Evolutionary conservation across 1,140 invertebrate genomes (phyloP), one percentile per base, ranked within the genome.

Genomic region (Mesaphorura yosii): DNA sequence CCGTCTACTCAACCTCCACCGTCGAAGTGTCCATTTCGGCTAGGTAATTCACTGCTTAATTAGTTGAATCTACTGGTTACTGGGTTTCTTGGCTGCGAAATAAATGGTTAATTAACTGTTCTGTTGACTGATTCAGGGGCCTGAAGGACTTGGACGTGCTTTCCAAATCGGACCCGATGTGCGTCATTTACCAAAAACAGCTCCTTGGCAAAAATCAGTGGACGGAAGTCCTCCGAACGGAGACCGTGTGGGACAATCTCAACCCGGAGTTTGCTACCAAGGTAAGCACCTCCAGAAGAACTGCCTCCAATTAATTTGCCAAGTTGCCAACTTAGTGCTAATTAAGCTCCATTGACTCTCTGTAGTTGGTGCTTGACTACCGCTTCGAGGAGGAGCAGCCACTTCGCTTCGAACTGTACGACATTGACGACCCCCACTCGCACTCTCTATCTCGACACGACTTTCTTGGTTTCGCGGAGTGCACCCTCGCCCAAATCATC

Each of bases 131-230:
- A n/a, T n/a, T n/a, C 64, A 76, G 75, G 53, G 68, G 73, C 58
- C 66, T 81, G 23, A 58, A 70, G 25, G 76, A 79, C 59, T 72
- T 70, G 56, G 78, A 81, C 67, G 64, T 75, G 7, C 67, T 77
- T 29, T 79, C 78, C 1, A 77, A 78, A 57, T 79, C 77, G 31
- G 79, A 81, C 65, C 79, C 79, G 14, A 76, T 78, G 69, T 75
- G 73, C 62, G 73, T 78, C 10, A 69, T 79, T 3, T 77, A 70
- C 53, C 66, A 74, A 53, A n/a, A n/a, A n/a, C 67, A 71, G 52
- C 69, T 71, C 41, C 69, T 71, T 61, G 72, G 69, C 23, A 51
- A 48, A 19, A 26, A 31, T 12, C 31, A 69, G 28, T 78, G 76
- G 76, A 63, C 68, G n/a, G 76, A 80, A 67, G 60, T 73, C 46